Evolutionary conservation across 2,888 invertebrate species (phyloP), one percentile per base, ranked within the genome.

Genomic region (Watsonalla binaria): DNA sequence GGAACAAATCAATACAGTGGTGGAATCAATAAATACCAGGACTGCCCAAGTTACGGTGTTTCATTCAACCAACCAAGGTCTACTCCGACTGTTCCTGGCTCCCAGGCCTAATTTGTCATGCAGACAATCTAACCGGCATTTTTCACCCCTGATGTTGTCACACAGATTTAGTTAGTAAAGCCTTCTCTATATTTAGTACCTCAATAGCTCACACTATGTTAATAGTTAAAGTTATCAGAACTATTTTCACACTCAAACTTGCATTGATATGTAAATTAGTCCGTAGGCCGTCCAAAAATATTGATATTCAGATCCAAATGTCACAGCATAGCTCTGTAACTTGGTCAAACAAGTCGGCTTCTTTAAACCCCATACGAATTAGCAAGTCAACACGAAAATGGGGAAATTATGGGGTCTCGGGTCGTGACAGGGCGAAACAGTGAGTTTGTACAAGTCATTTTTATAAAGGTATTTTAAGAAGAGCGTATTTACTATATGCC

Each of bases 401-500:
- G 62, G 61, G 60, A 60, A 62, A 75, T 73, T 66, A 66, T 59
- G 61, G 62, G 61, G 61, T 72, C 76, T 74, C 64, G 61, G 61
- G 63, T 77, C 84, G 85, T 84, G 82, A 83, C 74, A 66, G 57
- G 55, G 59, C 70, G 69, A 74, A 72, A 66, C 61, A 61, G 63
- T 60, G 47, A 55, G 78, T 83, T 81, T 80, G 73, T 65, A 56
- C 56, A 76, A 76, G 9, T 59, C 57, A 72, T 74, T 80, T 75
- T 74, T 56, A 68, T 60, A 66, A 76, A 74, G 72, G 62, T 64
- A 59, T 65, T 72, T 72, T 72, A 73, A 66, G 74, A 72, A 75
- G 59, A 51, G 57, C 54, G 58, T 85, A 74, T 86, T 84, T 80
- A 84, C 84, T 68, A 66, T 74, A 66, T 61, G 70, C 75, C 86